Evolutionary conservation across 2,888 invertebrate genomes (phyloP).

Genomic region (Piscicola geometra): DNA sequence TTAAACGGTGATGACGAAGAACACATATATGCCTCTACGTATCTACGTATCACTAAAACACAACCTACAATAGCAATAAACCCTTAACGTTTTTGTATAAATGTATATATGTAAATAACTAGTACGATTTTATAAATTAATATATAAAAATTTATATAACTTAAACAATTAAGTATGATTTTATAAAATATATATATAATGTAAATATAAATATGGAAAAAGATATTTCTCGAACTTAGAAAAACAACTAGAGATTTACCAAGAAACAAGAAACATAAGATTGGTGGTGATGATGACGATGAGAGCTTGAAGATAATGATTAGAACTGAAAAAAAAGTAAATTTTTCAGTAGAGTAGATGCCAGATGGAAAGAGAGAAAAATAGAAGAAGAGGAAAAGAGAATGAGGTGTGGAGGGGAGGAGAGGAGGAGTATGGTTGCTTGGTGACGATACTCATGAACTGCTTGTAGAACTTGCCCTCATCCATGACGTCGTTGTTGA

Average conservation of each 20-base stretch:
- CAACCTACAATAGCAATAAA: too few species aligned
- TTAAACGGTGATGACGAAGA: too few species aligned
- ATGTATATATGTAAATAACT: too few species aligned
- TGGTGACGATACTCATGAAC: background rate
- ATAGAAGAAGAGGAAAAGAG: slow-evolving; percentile 6
- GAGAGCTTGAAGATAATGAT: too few species aligned
- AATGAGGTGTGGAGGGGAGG: slow-evolving; percentile 11
- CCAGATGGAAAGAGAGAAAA: slow-evolving; percentile 14
- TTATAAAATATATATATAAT: too few species aligned
- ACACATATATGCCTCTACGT: too few species aligned
- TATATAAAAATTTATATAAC: too few species aligned
- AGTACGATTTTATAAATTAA: too few species aligned
- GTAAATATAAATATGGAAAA: background rate
- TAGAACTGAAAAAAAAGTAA: background rate
- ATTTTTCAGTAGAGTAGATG: background rate
- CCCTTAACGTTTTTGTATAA: too few species aligned
- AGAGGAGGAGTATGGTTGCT: background rate
- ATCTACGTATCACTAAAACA: too few species aligned
- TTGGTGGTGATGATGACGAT: background rate
- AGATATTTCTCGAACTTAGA: background rate
- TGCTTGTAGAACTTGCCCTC: slow-evolving; percentile 1
- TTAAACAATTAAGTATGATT: too few species aligned
- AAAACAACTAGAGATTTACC: background rate
- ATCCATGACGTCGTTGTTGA: background rate
- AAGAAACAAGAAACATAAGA: background rate